Base-by-base conservation (phyloP, 37 sponge, comb jelly and placozoan genomes). In the Petrosia ficiformis region DNA sequence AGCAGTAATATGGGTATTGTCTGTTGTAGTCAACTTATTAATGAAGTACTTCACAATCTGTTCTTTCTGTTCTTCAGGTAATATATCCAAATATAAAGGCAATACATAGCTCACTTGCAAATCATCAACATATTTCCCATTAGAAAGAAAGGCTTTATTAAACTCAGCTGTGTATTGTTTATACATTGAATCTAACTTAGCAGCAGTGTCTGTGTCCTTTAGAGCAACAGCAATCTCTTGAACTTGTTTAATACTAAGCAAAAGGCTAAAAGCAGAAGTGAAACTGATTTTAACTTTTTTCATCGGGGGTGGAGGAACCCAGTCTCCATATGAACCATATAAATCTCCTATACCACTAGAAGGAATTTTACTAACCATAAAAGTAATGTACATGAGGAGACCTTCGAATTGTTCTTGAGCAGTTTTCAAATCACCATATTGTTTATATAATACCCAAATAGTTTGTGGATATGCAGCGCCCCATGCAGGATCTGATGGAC, bases 401-500 rank as follows among this genome's bases (percentile, higher is more conserved):
- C 32, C 33, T 4, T 59, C 52, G 71, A 54, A 82, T 31, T 67
- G 71, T 21, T 38, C 19, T 24, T 33, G 35, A 39, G 84, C 84
- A 6, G 76, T 65, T 8, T 39, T 35, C 1, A 39, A 10, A 52
- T 88, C 75, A 19, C 61, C 57, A 22, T 78, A 67, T 67, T 79
- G 68, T 32, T 83, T 78, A 36, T 36, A 76, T 22, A 80, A 21
- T 28, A 29, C 44, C 78, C 77, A 89, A 43, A 78, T 43, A 30
- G 82, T 71, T 43, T 89, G 82, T 1, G 85, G 80, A 44, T 77
- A 89, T 8, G 90, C 90, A 25, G 80, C 68, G 64, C 90, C 74
- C 90, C 90, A 89, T 1, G 90, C 78, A 4, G 90, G 90, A 63
- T 89, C 90, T 73, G 77, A 78, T 52, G 90, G 90, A 4, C 90